Evolutionary conservation across 2,888 invertebrate species (phyloP), one percentile per base, ranked within the genome.

Genomic region (Agriopis marginaria): DNA sequence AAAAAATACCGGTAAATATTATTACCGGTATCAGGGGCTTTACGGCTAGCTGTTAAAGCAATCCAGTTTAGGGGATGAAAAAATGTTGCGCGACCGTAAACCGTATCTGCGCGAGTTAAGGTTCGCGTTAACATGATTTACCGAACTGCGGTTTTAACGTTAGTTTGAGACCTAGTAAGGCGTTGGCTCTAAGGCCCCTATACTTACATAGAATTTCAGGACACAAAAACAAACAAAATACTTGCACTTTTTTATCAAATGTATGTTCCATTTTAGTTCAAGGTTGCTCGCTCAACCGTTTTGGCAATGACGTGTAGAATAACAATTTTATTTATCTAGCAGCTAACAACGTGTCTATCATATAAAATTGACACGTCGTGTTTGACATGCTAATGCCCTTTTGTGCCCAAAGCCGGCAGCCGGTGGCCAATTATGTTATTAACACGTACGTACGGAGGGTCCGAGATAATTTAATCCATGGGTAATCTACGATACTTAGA

Each of bases 401-500:
- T 56, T 65, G 65, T 65, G 73, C 9, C 40, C 12, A 63, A 53
- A 23, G 58, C 66, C 63, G 63, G 69, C 82, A 77, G 47, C 51
- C 79, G 79, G 75, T 79, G 81, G 77, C 84, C 87, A 90, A 89
- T 89, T 89, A 91, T 84, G 86, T 86, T 83, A 89, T 90, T 88
- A 89, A 84, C 82, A 80, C 79, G 77, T 79, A 80, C 79, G 77
- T 79, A 81, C 77, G n/a, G 32, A n/a, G 76, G 45, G 45, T 45
- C 45, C 12, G 61, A 65, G 72, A 64, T 70, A 68, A 64, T 74
- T 60, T 75, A 75, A 65, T 75, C 68, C 73, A 69, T 61, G 63
- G 58, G 67, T 59, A 50, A 56, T 44, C 50, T 60, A 47, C 9
- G 12, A n/a, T 23, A 23, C 17, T 23, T 23, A 23, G 17, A 23